These are phyloP conservation scores for Pipistrellus pygmaeus DNA, from an alignment of 2,797 vertebrate genomes.

Conservation along the genomic window DNA sequence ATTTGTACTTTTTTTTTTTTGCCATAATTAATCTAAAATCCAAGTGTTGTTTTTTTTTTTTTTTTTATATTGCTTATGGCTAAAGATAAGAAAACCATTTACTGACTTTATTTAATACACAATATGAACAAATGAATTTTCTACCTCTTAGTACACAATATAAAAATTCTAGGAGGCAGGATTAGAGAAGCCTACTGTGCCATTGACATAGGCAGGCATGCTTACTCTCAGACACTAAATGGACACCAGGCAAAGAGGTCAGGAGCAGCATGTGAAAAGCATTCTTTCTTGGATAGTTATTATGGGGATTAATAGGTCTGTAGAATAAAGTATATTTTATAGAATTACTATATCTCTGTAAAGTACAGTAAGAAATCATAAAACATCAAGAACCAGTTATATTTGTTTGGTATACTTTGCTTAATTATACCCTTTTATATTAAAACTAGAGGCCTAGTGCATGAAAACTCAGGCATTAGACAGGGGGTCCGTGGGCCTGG, in stretches of 20 bases:
- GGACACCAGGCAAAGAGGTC: background rate
- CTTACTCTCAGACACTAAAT: background rate
- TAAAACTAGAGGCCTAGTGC: no score
- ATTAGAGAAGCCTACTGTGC: background rate
- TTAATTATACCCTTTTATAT: conserved; percentile 28
- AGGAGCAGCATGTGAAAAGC: background rate
- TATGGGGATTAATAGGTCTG: background rate
- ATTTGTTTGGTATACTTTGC: background rate
- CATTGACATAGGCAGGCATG: background rate
- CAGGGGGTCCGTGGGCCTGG: no score
- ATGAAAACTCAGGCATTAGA: no score
- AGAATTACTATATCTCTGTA: background rate
- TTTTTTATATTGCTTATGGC: conserved; percentile 10
- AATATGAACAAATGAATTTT: background rate
- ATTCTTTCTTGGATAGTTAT: background rate
- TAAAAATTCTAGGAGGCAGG: background rate
- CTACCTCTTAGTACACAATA: background rate
- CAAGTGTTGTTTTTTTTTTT: background rate
- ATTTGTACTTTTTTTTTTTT: background rate
- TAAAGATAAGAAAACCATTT: background rate
- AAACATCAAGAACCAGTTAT: background rate
- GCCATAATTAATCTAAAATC: background rate
- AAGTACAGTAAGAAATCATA: background rate
- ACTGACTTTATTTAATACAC: background rate
- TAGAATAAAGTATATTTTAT: background rate